Base-by-base conservation (phyloP, 35 echinoderm and acorn worm genomes). In the Ophiothrix spiculata region DNA sequence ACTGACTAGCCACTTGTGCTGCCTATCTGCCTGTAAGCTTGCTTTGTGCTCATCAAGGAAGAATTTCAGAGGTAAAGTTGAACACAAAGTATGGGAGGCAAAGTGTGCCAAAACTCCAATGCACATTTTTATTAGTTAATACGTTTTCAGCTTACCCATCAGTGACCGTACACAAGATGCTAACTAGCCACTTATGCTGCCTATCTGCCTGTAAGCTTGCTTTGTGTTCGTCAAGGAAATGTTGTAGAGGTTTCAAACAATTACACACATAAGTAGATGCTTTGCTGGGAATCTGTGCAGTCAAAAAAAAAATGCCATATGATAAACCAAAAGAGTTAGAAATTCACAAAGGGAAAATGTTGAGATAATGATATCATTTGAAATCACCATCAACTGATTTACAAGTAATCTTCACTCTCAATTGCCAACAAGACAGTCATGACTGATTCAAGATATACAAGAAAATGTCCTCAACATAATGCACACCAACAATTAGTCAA, bases 151-250 rank as follows among this genome's bases (percentile, higher is more conserved):
- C 95, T 94, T 83, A 98, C 95, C 82, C 88, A 81, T 98, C 83
- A 8, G 86, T 89, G 40, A 98, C 81, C 56, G 82, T 87, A 40
- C 87, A 89, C 33, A 98, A 79, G 38, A 98, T 91, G 36, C 74
- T 77, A 36, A 80, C 78, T 1, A 91, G 37, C 89, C 88, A 94
- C 21, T 78, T 35, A 1, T 81, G 16, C 79, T 79, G 81, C 39
- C 95, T 91, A 15, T 80, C 33, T 32, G 81, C 74, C 35, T 77
- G 85, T 64, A 98, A 49, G 11, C 39, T 91, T 0, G 74, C 75
- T 25, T 82, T 77, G 78, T 94, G 91, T 29, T 98, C 95, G 32
- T 98, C 92, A 15, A 98, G 33, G 40, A 98, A 98, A 39, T 90
- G 76, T 77, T 98, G 79, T 64, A 94, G 40, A 35, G 95, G 95